A percentile compares a stretch with the other conserved stretches of the same genome.
These are phyloP conservation scores for Conops quadrifasciatus DNA, from an alignment of 2,888 invertebrate genomes.

Conservation along the genomic window DNA sequence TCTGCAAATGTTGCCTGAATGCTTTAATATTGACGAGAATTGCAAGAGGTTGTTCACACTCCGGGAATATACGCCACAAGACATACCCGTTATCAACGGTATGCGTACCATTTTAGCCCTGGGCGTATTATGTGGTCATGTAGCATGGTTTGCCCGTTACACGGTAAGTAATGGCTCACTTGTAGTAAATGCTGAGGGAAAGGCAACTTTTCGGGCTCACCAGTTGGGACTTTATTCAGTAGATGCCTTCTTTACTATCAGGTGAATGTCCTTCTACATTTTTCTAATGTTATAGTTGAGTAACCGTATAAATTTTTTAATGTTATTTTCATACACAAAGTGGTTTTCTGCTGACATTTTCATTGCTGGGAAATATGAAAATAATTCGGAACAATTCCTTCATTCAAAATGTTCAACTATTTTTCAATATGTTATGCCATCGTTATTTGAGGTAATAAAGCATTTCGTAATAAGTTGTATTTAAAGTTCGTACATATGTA, in stretches of 20 bases:
- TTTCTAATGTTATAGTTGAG: neutral
- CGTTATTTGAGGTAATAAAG: conserved; percentile 54
- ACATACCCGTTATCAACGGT: conserved; percentile 62
- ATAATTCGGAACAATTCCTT: conserved; percentile 50
- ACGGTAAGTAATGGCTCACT: conserved; percentile 58
- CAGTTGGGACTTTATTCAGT: conserved; percentile 60
- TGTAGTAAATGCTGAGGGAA: conserved; percentile 56
- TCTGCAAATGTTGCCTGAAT: neutral
- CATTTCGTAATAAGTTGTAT: no score
- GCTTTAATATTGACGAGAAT: neutral
- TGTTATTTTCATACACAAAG: conserved; percentile 43
- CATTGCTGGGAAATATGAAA: conserved; percentile 57
- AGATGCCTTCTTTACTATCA: conserved; percentile 62
- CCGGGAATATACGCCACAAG: neutral
- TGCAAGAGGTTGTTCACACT: neutral
- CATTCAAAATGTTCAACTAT: conserved; percentile 50
- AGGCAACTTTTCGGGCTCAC: conserved; percentile 56
- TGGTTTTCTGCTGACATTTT: conserved; percentile 58
- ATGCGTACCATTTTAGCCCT: conserved; percentile 59
- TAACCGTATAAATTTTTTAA: no score
- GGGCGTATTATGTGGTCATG: conserved; percentile 60
- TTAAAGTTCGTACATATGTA: no score
- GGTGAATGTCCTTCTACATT: conserved; percentile 46
- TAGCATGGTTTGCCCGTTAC: conserved; percentile 61
- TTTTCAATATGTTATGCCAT: conserved; percentile 55